Evolutionary conservation across 2,888 invertebrate genomes (phyloP).

Genomic region (Troides oblongomaculatus): DNA sequence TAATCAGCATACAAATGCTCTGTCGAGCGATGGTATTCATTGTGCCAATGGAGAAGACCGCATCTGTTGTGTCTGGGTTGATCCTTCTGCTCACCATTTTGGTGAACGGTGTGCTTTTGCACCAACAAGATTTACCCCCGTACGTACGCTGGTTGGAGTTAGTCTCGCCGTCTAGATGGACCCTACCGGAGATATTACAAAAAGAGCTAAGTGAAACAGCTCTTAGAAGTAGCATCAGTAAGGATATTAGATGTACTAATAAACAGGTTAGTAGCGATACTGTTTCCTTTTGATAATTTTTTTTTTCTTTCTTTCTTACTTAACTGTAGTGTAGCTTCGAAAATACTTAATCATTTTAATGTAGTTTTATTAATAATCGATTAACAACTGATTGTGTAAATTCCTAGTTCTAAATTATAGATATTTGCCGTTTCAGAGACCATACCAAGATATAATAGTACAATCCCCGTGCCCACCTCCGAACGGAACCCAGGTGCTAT

Average conservation of each 20-base stretch:
- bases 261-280: conserved; percentile 82
- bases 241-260: conserved; percentile 81
- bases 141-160: conserved; percentile 84
- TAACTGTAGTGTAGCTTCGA: not conserved
- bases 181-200: conserved; percentile 83
- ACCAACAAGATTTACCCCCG: conserved; percentile 83
- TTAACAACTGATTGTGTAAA: no score
- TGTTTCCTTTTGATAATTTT: not conserved
- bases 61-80: conserved; percentile 81
- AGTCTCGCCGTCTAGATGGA: conserved; percentile 87
- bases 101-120: conserved; percentile 85
- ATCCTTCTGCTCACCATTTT: conserved; percentile 82
- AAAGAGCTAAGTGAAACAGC: conserved; percentile 84
- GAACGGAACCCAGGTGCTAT: conserved; percentile 86
- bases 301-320: no score
- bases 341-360: not conserved
- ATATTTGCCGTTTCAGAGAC: conserved; percentile 79
- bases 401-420: not conserved
- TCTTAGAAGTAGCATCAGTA: conserved; percentile 74
- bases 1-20: conserved; percentile 84
- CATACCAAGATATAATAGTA: conserved; percentile 92
- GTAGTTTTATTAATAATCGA: not conserved
- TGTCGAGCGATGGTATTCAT: conserved; percentile 84
- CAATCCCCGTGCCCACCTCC: conserved; percentile 90
- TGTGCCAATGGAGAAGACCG: conserved; percentile 82